Evolutionary conservation across 2,888 invertebrate genomes (phyloP).

Genomic region (Palloptera scutellata): DNA sequence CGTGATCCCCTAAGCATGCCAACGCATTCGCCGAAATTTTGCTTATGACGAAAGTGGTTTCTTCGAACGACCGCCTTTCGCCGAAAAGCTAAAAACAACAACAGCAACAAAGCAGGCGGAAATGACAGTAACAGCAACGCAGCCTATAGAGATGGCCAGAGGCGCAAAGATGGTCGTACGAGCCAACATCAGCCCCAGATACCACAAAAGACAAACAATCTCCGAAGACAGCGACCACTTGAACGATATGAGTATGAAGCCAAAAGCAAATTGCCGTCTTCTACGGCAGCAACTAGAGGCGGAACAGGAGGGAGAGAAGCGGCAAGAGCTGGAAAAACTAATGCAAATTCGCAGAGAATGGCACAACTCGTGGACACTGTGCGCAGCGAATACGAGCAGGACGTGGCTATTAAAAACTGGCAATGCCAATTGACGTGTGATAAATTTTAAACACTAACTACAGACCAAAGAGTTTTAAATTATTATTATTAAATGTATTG

Average conservation of each 20-base stretch:
- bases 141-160: slow-evolving; percentile 9
- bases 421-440: slow-evolving; percentile 64
- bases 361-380: slow-evolving; percentile 51
- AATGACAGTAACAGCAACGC: slow-evolving; percentile 14
- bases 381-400: slow-evolving; percentile 53
- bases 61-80: slow-evolving; percentile 58
- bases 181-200: slow-evolving; percentile 38
- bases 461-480: background rate
- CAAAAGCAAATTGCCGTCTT: slow-evolving; percentile 9
- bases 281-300: slow-evolving; percentile 13
- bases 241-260: background rate
- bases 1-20: slow-evolving; percentile 48
- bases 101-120: slow-evolving; percentile 30
- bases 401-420: slow-evolving; percentile 63
- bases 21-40: slow-evolving; percentile 38
- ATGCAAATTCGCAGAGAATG: slow-evolving; percentile 35
- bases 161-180: slow-evolving; percentile 22
- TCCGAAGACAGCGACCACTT: slow-evolving; percentile 24
- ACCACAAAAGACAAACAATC: slow-evolving; percentile 21
- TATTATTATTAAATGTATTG: background rate
- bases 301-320: slow-evolving; percentile 10
- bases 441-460: slow-evolving; percentile 50
- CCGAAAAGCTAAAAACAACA: slow-evolving; percentile 37
- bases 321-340: slow-evolving; percentile 23
- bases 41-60: slow-evolving; percentile 64